Evolutionary conservation across 2,888 invertebrate genomes (phyloP).

Genomic region (Drosophila incognita): DNA sequence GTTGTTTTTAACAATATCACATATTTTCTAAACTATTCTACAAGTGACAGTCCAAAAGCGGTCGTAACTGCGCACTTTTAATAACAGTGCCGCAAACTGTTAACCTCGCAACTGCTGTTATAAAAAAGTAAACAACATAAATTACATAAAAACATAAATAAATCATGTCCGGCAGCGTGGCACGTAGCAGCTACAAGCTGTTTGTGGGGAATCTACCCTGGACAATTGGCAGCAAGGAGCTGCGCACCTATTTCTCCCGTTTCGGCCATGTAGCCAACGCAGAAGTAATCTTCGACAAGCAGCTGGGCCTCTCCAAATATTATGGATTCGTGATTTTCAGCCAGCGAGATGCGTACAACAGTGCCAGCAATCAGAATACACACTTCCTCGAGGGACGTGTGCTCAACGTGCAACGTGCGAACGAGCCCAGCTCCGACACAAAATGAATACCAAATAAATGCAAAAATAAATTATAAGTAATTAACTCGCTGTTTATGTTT

Average conservation of each 20-base stretch:
- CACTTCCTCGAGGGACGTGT: slow-evolving; percentile 90
- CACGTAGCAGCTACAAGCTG: slow-evolving; percentile 86
- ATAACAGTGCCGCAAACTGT: slow-evolving; percentile 1
- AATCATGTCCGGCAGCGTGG: slow-evolving; percentile 67
- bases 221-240: slow-evolving; percentile 90
- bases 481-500: background rate
- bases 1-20: background rate
- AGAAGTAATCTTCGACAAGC: slow-evolving; percentile 90
- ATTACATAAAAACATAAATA: slow-evolving; percentile 26
- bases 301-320: slow-evolving; percentile 91
- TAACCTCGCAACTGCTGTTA: slow-evolving; percentile 6
- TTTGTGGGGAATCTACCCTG: slow-evolving; percentile 92
- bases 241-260: slow-evolving; percentile 90
- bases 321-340: slow-evolving; percentile 91
- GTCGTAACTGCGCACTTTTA: background rate
- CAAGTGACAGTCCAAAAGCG: background rate
- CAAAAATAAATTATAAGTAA: background rate
- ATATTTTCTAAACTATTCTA: background rate
- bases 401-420: slow-evolving; percentile 87
- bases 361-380: slow-evolving; percentile 87
- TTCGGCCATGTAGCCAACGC: slow-evolving; percentile 90
- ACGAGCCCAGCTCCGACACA: slow-evolving; percentile 38
- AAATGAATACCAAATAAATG: background rate
- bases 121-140: slow-evolving; percentile 28
- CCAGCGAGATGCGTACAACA: slow-evolving; percentile 87